Percentiles rank a stretch among this genome's conserved stretches.
Conservation (phyloP, 2,888 invertebrate species). For the Hymenopus coronatus region DNA sequence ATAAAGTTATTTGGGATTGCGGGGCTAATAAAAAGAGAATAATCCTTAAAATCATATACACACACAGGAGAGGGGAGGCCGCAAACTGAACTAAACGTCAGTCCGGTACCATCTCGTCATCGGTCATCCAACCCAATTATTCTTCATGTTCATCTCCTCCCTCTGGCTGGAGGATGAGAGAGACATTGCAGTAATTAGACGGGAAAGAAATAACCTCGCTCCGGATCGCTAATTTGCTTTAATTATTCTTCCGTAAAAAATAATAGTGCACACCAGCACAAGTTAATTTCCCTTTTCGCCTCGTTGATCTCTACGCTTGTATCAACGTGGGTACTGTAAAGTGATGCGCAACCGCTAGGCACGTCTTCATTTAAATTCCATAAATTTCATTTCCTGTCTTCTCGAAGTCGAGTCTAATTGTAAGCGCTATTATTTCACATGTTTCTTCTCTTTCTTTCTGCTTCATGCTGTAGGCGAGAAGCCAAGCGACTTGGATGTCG, state of each 20-base stretch:
- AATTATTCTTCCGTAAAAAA: conserved; percentile 19
- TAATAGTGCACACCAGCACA: background rate
- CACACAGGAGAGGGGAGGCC: background rate
- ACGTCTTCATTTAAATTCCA: conserved; percentile 10
- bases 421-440: background rate
- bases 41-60: background rate
- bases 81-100: background rate
- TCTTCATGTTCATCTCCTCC: background rate
- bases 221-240: conserved; percentile 13
- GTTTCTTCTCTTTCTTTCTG: background rate
- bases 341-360: background rate
- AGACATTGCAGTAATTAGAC: conserved; percentile 2
- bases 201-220: background rate
- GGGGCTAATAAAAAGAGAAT: no score
- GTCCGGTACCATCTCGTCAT: background rate
- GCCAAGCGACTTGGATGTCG: no score
- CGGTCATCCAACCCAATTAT: conserved; percentile 6
- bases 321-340: background rate
- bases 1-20: no score
- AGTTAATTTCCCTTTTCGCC: background rate
- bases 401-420: background rate
- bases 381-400: conserved; percentile 8
- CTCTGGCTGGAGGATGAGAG: background rate
- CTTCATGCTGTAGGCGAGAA: background rate
- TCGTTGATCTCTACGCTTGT: background rate